phyloP scores from a whole-genome alignment of 2,113 vertebrate species.

The Pholis gunnellus region DNA sequence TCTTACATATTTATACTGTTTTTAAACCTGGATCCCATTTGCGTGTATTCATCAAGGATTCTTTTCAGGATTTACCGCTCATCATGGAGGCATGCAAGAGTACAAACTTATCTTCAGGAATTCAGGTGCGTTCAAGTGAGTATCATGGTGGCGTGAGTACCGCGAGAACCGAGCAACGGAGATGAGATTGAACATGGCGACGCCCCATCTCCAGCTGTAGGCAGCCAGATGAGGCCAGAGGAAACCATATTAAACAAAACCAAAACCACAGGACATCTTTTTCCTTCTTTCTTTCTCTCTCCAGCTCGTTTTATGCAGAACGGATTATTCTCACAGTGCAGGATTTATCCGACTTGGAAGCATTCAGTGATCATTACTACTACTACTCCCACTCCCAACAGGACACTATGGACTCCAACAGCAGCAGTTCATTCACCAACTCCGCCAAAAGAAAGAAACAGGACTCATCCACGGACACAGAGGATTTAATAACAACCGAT shows the following conservation, averaged over 20 bases:
- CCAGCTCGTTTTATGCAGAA: neutral
- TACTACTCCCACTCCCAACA: neutral
- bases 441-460: neutral
- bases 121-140: no score
- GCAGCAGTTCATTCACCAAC: conserved; percentile 1
- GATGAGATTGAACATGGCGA: neutral
- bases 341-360: neutral
- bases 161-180: neutral
- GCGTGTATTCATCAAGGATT: neutral
- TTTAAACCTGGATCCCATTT: neutral
- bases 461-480: neutral
- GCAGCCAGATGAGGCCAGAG: neutral
- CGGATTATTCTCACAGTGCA: neutral
- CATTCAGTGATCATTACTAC: neutral
- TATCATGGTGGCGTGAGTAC: neutral
- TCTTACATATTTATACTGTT: neutral
- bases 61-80: neutral
- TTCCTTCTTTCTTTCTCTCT: neutral
- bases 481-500: no score
- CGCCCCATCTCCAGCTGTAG: no score
- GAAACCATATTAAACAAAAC: neutral
- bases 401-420: neutral
- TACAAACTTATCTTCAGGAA: no score
- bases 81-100: neutral
- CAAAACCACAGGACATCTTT: neutral